Evolutionary conservation across 2,888 invertebrate genomes (phyloP), one percentile per base, ranked within the genome.

Genomic region (Catonia carolina): DNA sequence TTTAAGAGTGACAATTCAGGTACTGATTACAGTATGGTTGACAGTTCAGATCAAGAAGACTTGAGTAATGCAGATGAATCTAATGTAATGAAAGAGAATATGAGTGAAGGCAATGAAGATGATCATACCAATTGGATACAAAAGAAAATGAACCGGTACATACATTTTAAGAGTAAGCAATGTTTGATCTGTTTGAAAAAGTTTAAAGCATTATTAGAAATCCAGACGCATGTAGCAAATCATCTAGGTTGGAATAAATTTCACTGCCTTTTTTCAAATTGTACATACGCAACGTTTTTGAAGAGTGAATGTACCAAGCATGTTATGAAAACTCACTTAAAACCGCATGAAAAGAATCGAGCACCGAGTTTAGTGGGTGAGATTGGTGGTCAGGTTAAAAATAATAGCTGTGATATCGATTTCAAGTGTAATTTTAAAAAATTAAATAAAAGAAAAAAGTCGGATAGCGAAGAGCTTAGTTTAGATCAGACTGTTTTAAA

Each of bases 181-280:
- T 58, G 58, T 45, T 22, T 39, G 23, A 27, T 58, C 15, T 58
- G 58, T 41, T 17, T 35, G 8, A 50, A 54, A 23, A 50, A 8
- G 20, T 54, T 50, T 17, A 39, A 37, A 7, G 42, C n/a, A 7
- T 8, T 35, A 1, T 14, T 12, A 6, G 20, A 39, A 12, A n/a
- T 58, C 20, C 12, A 49, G 17, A 17, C 15, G 5, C 58, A 58
- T 20, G 42, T 58, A 14, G 42, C 33, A 12, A 33, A 15, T 14
- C 58, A 58, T 27, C 31, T 48, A 14, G 22, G 49, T 17, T 54
- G 49, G 42, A 58, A 58, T 36, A 53, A 48, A 17, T 58, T 49
- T 7, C 50, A 42, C 17, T 58, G 58, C 22, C 50, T 54, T 23
- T 50, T 50, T 42, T 35, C 49, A 12, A 42, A 54, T 23, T 58